phyloP scores from a whole-genome alignment of 2,113 vertebrate genomes.

The Paralichthys olivaceus region DNA sequence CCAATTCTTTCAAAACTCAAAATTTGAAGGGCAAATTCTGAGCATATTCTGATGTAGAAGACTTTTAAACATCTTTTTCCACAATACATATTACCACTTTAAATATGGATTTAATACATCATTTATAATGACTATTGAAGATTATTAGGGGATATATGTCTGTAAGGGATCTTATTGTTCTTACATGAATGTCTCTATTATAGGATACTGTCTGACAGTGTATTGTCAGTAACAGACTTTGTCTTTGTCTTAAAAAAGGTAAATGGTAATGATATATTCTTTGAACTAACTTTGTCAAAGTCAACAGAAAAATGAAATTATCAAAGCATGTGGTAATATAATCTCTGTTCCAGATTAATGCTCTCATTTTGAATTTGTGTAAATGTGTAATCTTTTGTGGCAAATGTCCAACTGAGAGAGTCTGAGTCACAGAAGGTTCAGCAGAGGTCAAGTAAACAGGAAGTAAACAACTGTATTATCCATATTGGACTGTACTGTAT shows the following conservation, averaged over 20 bases:
- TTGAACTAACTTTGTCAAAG: neutral
- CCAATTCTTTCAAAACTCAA: neutral
- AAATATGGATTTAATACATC: neutral
- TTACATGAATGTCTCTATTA: neutral
- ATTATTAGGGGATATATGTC: neutral
- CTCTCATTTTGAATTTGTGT: conserved; percentile 22
- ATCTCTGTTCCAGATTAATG: conserved; percentile 18
- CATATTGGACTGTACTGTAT: no score
- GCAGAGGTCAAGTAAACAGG: neutral
- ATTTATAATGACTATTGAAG: neutral
- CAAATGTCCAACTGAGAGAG: conserved; percentile 42
- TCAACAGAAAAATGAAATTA: neutral
- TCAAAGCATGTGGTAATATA: neutral
- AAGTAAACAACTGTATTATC: neutral
- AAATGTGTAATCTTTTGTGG: conserved; percentile 58
- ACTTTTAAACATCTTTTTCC: neutral
- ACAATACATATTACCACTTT: neutral
- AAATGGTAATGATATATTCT: neutral
- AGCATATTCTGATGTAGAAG: neutral
- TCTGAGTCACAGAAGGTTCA: conserved; percentile 17
- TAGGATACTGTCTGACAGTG: neutral
- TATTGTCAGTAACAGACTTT: neutral
- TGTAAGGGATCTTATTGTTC: neutral
- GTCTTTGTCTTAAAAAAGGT: neutral
- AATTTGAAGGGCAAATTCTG: neutral